A percentile compares a stretch with the other conserved stretches of the same genome.
Evolutionary conservation across 2,797 vertebrate genomes (phyloP).

Genomic region (Hemibagrus guttatus): DNA sequence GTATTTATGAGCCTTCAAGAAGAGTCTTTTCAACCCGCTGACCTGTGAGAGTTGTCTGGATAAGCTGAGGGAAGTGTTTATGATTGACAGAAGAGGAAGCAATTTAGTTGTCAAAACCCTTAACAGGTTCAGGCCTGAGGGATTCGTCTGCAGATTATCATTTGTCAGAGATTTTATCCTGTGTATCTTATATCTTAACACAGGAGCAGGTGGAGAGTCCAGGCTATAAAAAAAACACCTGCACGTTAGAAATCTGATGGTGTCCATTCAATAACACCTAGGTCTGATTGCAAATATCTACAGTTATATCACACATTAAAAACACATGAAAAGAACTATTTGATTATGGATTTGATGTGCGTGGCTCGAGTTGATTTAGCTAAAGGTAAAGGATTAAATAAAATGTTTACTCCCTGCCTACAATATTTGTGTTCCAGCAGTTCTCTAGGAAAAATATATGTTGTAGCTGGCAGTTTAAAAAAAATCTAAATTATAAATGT

Average conservation of each 20-base stretch:
- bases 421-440: not conserved
- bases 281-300: not conserved
- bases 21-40: not conserved
- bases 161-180: not conserved
- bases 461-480: not conserved
- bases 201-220: not conserved
- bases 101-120: constrained; percentile 17
- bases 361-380: not conserved
- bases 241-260: not conserved
- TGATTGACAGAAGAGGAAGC: not conserved
- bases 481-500: constrained; percentile 7
- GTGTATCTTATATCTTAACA: not conserved
- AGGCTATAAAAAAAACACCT: not conserved
- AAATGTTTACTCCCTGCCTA: not conserved
- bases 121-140: constrained; percentile 1
- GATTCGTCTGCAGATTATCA: not conserved
- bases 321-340: not conserved
- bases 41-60: not conserved
- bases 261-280: not conserved
- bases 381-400: not conserved
- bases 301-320: constrained; percentile 12
- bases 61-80: not conserved
- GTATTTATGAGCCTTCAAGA: not conserved
- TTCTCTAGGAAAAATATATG: not conserved
- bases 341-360: not conserved